Evolutionary conservation across 2,113 vertebrate genomes (phyloP), one percentile per base, ranked within the genome.

Genomic region (Calyptommatus sinebrachiatus): DNA sequence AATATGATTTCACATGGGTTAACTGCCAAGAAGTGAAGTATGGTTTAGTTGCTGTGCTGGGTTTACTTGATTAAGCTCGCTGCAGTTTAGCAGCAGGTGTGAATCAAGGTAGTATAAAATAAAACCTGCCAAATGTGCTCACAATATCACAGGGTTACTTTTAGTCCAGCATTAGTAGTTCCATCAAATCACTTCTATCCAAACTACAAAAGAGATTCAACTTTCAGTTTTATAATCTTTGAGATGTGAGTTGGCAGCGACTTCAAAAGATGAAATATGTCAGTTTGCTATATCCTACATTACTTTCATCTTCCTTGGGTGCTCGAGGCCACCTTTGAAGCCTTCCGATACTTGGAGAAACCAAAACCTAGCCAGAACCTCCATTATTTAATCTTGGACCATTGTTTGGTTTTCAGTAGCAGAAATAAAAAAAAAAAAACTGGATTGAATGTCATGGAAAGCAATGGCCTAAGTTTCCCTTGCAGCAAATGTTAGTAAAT

Each of bases 241-340:
- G 83, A 74, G n/a, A 78, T 10, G 46, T 0, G 83, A 63, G 48
- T 35, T 31, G 61, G 66, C 29, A 67, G 0, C 31, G 24, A 28
- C 28, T 70, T 72, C 71, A 70, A 24, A 63, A 80, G 69, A 86
- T 2, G 48, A 80, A 82, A 41, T 35, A 74, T 10, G n/a, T n/a
- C 29, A 14, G 45, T 16, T 8, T 0, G 46, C 8, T 1, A 2
- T 28, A 76, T 72, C 70, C 67, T 46, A 73, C 76, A 80, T 77
- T 61, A 66, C 31, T 46, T 16, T 18, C 31, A 69, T 62, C 41
- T 31, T 75, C 46, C 73, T 67, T 65, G 45, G 41, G 1, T 0
- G 12, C n/a, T 73, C 69, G 50, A 26, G 46, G 60, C 20, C 35
- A 2, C 80, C 68, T 60, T 68, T 84, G 78, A 76, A 78, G 41